phyloP scores from a whole-genome alignment of 2,888 invertebrate species.

The Ctena decussata region DNA sequence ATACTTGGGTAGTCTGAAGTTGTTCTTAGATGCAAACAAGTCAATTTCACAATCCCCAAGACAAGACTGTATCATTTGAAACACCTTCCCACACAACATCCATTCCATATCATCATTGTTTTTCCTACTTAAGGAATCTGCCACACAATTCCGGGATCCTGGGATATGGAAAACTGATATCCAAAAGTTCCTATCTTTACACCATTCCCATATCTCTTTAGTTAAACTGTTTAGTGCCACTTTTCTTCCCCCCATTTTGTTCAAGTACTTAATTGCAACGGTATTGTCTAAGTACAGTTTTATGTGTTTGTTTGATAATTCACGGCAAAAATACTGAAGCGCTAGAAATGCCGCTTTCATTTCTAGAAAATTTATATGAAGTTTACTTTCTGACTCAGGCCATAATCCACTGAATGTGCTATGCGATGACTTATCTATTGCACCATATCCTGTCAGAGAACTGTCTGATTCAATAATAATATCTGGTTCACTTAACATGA shows the following conservation, averaged over 20 bases:
- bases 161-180: neutral
- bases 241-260: slow-evolving; percentile 31
- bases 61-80: too few species aligned
- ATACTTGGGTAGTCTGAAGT: too few species aligned
- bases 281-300: slow-evolving; percentile 45
- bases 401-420: slow-evolving; percentile 9
- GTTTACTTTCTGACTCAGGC: slow-evolving; percentile 9
- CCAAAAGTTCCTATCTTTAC: neutral
- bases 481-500: neutral
- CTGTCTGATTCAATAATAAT: slow-evolving; percentile 8
- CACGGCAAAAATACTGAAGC: slow-evolving; percentile 19
- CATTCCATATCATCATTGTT: neutral
- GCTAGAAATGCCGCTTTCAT: slow-evolving; percentile 42
- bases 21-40: too few species aligned
- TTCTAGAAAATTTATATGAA: slow-evolving; percentile 60
- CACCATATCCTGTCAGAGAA: slow-evolving; percentile 13
- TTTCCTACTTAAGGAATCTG: neutral
- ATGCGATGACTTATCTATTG: neutral
- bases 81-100: too few species aligned
- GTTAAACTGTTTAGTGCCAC: neutral
- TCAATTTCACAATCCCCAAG: too few species aligned
- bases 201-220: slow-evolving; percentile 29
- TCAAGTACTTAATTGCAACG: too few species aligned
- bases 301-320: slow-evolving; percentile 29
- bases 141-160: neutral